A percentile compares a stretch with the other conserved stretches of the same genome.
These are phyloP conservation scores for Byasa hedistus DNA, from an alignment of 2,888 invertebrate species.

Conservation along the genomic window DNA sequence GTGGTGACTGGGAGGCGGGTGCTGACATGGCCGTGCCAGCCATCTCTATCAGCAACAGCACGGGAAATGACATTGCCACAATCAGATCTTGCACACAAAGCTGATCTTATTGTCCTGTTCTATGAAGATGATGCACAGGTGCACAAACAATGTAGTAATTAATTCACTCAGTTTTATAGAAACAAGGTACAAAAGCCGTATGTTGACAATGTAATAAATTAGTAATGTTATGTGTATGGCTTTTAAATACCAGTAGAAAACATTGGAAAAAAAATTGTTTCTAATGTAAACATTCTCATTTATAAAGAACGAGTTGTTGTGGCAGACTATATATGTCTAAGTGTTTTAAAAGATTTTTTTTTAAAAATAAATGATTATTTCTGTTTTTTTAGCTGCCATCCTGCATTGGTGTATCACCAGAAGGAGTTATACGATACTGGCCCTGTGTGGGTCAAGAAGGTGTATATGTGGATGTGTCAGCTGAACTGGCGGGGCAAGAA, in stretches of 20 bases:
- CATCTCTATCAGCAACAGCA: conserved; percentile 78
- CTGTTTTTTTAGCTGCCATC: conserved; percentile 81
- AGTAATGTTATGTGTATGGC: too few species aligned
- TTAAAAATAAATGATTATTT: not conserved
- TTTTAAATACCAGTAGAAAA: too few species aligned
- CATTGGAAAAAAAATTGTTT: too few species aligned
- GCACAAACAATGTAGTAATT: conserved; percentile 9
- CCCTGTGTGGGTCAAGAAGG: conserved; percentile 93
- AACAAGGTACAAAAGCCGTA: not conserved
- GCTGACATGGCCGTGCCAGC: conserved; percentile 90
- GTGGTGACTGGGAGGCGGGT: conserved; percentile 91
- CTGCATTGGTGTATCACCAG: conserved; percentile 95
- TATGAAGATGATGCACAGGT: conserved; percentile 69
- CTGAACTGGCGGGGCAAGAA: conserved; percentile 93
- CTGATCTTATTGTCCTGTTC: conserved; percentile 89
- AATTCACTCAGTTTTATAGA: not conserved
- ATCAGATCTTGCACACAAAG: conserved; percentile 94
- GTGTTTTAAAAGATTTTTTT: too few species aligned
- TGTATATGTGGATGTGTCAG: conserved; percentile 89
- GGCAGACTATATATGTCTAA: too few species aligned
- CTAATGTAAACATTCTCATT: too few species aligned
- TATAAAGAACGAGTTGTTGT: too few species aligned
- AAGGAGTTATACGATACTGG: conserved; percentile 95
- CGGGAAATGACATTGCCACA: conserved; percentile 93
- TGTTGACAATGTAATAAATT: not conserved